Evolutionary conservation across 2,797 vertebrate genomes (phyloP).

Genomic region (Otolemur crassicaudatus): DNA sequence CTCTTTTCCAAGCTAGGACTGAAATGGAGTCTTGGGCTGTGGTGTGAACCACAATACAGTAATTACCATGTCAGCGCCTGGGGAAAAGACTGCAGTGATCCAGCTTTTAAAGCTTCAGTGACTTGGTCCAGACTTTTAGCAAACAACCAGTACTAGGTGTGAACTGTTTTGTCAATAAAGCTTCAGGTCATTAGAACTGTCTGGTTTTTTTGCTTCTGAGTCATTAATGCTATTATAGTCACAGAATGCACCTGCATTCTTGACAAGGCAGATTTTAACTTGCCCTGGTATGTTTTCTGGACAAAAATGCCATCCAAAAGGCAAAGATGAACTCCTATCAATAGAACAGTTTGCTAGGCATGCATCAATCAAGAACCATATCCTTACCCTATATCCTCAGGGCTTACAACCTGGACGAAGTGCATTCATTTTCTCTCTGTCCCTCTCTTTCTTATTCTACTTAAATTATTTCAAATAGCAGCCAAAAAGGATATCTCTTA

Average conservation of each 20-base stretch:
- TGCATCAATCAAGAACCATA: neutral
- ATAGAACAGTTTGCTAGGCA: neutral
- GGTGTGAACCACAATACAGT: neutral
- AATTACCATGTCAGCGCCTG: slow-evolving; percentile 15
- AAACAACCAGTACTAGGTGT: slow-evolving; percentile 61
- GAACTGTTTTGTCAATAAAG: slow-evolving; percentile 74
- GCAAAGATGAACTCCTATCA: slow-evolving; percentile 24
- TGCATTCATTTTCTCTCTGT: neutral
- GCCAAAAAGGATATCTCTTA: neutral
- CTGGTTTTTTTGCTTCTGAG: slow-evolving; percentile 73
- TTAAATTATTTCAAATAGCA: slow-evolving; percentile 35
- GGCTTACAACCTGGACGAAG: neutral
- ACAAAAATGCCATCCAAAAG: slow-evolving; percentile 57
- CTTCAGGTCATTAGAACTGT: slow-evolving; percentile 60
- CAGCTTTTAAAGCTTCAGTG: slow-evolving; percentile 57
- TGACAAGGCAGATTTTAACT: slow-evolving; percentile 72
- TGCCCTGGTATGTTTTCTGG: slow-evolving; percentile 55
- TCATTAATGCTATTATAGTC: slow-evolving; percentile 69
- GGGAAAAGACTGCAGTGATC: neutral
- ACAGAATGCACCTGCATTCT: slow-evolving; percentile 66
- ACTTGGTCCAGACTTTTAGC: slow-evolving; percentile 66
- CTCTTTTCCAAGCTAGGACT: slow-evolving; percentile 19
- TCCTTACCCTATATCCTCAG: neutral
- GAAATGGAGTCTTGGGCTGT: slow-evolving; percentile 4
- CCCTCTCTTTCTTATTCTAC: neutral